Evolutionary conservation across 2,113 vertebrate species (phyloP).

Genomic region (Nycticebus coucang): DNA sequence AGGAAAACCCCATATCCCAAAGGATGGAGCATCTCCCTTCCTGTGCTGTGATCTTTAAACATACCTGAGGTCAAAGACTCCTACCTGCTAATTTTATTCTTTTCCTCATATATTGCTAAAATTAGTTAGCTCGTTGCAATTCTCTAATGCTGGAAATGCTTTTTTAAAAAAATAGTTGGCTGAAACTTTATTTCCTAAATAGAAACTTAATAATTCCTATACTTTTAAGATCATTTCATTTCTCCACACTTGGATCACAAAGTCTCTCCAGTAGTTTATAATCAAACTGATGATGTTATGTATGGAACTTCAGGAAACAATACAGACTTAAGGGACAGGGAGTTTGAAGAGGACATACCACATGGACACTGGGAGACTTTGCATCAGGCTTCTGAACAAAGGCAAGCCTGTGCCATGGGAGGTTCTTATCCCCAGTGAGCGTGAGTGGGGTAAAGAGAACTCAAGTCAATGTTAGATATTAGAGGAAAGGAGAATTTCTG

Average conservation of each 20-base stretch:
- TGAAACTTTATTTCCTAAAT: neutral
- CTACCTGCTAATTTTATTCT: neutral
- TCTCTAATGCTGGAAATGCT: neutral
- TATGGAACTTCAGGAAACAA: neutral
- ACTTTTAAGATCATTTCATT: neutral
- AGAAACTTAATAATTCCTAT: neutral
- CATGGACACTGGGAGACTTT: neutral
- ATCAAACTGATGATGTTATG: neutral
- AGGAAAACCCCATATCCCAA: neutral
- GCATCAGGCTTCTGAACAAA: neutral
- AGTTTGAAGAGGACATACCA: neutral
- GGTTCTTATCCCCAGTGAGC: neutral
- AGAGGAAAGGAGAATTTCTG: neutral
- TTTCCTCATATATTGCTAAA: neutral
- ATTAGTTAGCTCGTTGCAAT: neutral
- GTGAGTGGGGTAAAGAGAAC: neutral
- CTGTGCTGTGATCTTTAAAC: neutral
- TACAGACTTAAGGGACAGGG: neutral
- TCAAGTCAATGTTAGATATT: neutral
- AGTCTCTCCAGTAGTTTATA: neutral
- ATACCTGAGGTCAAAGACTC: neutral
- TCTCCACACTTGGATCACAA: neutral
- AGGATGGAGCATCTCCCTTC: neutral
- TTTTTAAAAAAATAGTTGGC: neutral
- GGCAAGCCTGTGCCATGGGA: neutral